These are phyloP conservation scores for Patella ulyssiponensis DNA, from an alignment of 2,888 invertebrate genomes.

Conservation along the genomic window DNA sequence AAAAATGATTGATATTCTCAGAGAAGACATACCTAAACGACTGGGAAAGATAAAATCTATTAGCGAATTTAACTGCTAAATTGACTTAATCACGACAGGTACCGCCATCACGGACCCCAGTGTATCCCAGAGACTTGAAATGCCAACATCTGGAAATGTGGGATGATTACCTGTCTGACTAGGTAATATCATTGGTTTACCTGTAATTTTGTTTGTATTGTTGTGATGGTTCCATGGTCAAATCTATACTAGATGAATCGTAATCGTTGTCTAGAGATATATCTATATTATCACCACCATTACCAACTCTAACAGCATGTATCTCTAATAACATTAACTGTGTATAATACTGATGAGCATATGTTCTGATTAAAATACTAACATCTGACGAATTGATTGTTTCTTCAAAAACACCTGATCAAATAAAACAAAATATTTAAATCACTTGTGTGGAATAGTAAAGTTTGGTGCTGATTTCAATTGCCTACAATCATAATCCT, in stretches of 20 bases:
- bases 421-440: background rate
- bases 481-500: too few relatives aligned
- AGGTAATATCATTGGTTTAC: background rate
- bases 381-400: slow-evolving; percentile 44
- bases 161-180: too few relatives aligned
- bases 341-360: slow-evolving; percentile 56
- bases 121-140: too few relatives aligned
- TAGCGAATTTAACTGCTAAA: too few relatives aligned
- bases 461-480: too few relatives aligned
- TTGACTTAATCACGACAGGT: too few relatives aligned
- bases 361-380: slow-evolving; percentile 46
- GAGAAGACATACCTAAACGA: too few relatives aligned
- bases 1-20: too few relatives aligned
- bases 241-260: background rate
- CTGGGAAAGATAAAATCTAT: too few relatives aligned
- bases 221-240: background rate
- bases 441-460: too few relatives aligned
- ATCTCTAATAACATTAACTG: slow-evolving; percentile 50
- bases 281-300: background rate
- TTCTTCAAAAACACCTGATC: slow-evolving; percentile 49
- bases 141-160: too few relatives aligned
- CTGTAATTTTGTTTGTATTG: slow-evolving; percentile 15
- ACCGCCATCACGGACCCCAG: too few relatives aligned
- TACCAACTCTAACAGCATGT: slow-evolving; percentile 19
- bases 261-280: background rate